Base-by-base conservation (phyloP, 2,797 vertebrate genomes). In the Huso huso region DNA sequence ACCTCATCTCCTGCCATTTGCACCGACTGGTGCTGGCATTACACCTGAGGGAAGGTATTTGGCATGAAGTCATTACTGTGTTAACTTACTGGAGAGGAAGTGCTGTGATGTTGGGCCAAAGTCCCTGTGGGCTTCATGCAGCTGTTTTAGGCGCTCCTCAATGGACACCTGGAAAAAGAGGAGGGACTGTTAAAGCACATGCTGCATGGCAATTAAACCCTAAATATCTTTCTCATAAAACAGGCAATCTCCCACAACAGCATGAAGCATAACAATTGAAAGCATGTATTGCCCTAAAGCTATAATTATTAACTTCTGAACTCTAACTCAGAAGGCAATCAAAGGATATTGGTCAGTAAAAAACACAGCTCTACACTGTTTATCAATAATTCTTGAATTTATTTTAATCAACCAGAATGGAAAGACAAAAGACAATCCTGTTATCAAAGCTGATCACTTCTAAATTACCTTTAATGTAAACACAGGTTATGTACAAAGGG, bases 101-200 rank as follows among this genome's bases (percentile, higher is more conserved):
- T 87, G 88, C 78, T 92, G 92, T 67, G 92, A 91, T 62, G 88
- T 87, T 2, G 90, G 89, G 60, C 89, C 91, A 75, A 96, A 95
- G 80, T 98, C 95, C 70, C 88, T 88, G 72, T 97, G 93, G 79
- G 93, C 93, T 66, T 96, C 94, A 0, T 91, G 93, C 82, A 99
- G 86, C 77, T 96, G 94, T 77, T 92, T 92, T 76, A 98, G 86
- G 72, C 95, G 93, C 62, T 96, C 94, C 68, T 90, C 90, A 74
- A 96, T 83, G 0, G 92, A 92, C 69, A 95, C 84, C 96, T 99
- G 84, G 70, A 72, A 70, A 72, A 77, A 67, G 63, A 77, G 77
- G 23, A 52, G 55, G 12, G 9, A n/a, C 61, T 37, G 61, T 62
- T 62, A 62, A 62, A 62, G 9, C 18, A 48, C 61, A 62, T 6